Conservation (phyloP, 2,113 vertebrate species). For the Laterallus jamaicensis region DNA sequence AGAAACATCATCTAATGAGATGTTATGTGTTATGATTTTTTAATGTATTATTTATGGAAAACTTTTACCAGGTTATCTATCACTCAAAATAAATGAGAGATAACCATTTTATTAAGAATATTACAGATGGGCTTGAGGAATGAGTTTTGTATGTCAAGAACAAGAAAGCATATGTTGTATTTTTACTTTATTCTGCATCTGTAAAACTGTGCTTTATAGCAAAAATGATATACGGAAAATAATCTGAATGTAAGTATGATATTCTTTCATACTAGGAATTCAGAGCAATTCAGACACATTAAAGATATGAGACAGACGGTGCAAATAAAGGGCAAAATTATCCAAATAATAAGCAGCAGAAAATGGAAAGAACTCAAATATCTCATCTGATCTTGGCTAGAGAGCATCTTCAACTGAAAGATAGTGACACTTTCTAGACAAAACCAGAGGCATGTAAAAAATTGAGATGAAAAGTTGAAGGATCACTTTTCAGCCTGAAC, state of each 20-base stretch:
- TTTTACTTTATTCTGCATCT: slow-evolving; percentile 28
- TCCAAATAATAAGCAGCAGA: background rate
- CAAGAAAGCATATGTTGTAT: background rate
- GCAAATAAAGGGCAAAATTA: background rate
- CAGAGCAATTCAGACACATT: background rate
- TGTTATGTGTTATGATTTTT: slow-evolving; percentile 42
- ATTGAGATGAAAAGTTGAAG: background rate
- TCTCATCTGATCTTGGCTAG: background rate
- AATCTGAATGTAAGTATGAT: background rate
- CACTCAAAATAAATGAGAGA: slow-evolving; percentile 46
- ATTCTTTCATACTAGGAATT: slow-evolving; percentile 5
- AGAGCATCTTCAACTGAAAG: background rate
- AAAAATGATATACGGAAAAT: background rate
- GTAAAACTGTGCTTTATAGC: background rate
- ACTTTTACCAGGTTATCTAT: slow-evolving; percentile 26
- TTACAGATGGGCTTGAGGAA: background rate
- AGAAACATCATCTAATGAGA: slow-evolving; percentile 31
- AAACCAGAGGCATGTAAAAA: background rate
- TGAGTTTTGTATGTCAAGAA: background rate
- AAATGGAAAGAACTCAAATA: background rate
- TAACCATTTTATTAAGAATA: slow-evolving; percentile 34
- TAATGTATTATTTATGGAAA: slow-evolving; percentile 49
- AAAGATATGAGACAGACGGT: background rate
- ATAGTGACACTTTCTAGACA: background rate
- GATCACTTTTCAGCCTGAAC: background rate